Percentiles rank a stretch among this genome's conserved stretches.
Evolutionary conservation across 2,888 invertebrate genomes (phyloP).

Genomic region (Terebella lapidaria): DNA sequence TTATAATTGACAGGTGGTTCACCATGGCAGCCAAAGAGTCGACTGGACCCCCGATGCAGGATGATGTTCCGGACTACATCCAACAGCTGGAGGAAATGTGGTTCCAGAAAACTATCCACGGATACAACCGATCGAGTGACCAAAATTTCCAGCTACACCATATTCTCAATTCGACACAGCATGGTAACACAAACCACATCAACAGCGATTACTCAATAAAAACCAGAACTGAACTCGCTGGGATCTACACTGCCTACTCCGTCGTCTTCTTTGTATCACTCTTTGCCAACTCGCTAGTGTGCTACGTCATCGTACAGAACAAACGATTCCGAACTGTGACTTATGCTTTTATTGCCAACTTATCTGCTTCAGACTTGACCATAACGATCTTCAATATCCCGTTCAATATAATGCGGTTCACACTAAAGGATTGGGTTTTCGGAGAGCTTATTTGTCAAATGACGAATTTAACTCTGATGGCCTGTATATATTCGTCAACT

Average conservation of each 20-base stretch:
- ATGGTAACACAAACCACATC: not conserved
- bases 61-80: not conserved
- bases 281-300: constrained; percentile 42
- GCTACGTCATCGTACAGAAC: constrained; percentile 41
- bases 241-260: constrained; percentile 14
- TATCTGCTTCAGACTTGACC: constrained; percentile 41
- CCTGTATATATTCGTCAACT: constrained; percentile 54
- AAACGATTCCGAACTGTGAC: constrained; percentile 45
- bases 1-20: no score
- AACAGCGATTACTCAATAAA: not conserved
- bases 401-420: constrained; percentile 51
- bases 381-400: constrained; percentile 53
- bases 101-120: not conserved
- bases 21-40: no score
- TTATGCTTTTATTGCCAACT: constrained; percentile 44
- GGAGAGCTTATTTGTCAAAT: constrained; percentile 52
- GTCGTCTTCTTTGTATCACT: constrained; percentile 31
- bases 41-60: no score
- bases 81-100: not conserved
- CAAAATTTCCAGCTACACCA: not conserved
- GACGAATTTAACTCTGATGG: constrained; percentile 53
- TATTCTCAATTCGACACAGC: not conserved
- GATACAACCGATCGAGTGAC: not conserved
- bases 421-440: constrained; percentile 55
- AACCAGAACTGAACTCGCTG: constrained; percentile 1